Evolutionary conservation across 2,113 vertebrate species (phyloP).

Genomic region (Sarotherodon lohbergeri): DNA sequence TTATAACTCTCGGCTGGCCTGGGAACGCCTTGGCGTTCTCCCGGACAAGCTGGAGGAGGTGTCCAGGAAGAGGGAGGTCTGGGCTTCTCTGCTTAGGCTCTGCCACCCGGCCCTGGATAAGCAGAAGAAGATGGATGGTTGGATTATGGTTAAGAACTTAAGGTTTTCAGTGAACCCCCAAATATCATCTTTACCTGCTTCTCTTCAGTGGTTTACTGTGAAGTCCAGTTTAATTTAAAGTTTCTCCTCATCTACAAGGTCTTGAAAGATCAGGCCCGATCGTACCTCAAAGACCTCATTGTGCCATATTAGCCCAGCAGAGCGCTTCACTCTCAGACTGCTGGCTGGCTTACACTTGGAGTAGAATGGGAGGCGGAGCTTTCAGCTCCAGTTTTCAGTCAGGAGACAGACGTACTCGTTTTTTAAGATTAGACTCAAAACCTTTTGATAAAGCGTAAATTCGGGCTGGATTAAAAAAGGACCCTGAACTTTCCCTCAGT

Average conservation of each 20-base stretch:
- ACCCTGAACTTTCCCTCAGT: neutral
- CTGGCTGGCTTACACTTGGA: neutral
- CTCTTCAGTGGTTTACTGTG: neutral
- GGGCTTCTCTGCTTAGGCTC: neutral
- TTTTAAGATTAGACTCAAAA: neutral
- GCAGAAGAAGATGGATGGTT: neutral
- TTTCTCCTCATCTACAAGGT: neutral
- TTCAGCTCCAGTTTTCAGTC: neutral
- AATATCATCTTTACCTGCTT: neutral
- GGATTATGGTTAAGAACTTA: neutral
- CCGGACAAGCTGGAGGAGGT: neutral
- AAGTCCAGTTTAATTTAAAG: neutral
- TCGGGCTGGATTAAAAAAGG: neutral
- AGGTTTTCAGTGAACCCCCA: neutral
- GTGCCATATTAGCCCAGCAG: neutral
- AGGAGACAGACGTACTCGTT: neutral
- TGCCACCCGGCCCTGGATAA: rapidly evolving
- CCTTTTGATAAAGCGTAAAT: neutral
- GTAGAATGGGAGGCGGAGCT: rapidly evolving
- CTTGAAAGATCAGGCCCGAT: neutral
- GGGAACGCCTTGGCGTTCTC: neutral
- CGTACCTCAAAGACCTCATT: neutral
- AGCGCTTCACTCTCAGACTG: neutral
- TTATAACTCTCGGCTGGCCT: rapidly evolving
- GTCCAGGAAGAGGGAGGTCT: rapidly evolving